These are phyloP conservation scores for Eurypyga helias DNA, from an alignment of 2,113 vertebrate genomes.

Conservation along the genomic window DNA sequence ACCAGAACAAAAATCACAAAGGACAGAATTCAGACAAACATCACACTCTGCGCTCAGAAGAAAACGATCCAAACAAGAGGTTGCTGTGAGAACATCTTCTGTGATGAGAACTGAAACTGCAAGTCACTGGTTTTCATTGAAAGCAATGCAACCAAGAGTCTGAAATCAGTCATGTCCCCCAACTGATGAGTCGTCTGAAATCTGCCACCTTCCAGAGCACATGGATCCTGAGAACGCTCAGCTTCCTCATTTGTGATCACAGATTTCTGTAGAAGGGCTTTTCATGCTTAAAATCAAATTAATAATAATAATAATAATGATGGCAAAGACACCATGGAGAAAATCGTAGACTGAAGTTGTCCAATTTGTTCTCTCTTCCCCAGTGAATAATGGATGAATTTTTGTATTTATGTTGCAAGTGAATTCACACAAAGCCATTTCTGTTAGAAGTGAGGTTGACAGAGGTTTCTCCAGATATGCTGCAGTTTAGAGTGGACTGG, in stretches of 20 bases:
- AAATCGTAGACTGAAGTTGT: background rate
- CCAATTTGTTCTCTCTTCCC: background rate
- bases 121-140: constrained; percentile 69
- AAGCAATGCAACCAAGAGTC: constrained; percentile 61
- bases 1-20: background rate
- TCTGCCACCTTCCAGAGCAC: constrained; percentile 9
- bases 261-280: background rate
- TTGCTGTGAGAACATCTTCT: constrained; percentile 54
- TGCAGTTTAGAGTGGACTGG: background rate
- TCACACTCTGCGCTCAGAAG: background rate
- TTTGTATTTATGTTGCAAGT: background rate
- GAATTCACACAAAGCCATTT: background rate
- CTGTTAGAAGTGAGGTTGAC: background rate
- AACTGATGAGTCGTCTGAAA: constrained; percentile 54
- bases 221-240: constrained; percentile 28
- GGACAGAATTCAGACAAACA: background rate
- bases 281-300: background rate
- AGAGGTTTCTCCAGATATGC: background rate
- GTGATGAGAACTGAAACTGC: constrained; percentile 70
- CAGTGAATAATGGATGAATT: background rate
- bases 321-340: background rate
- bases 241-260: background rate
- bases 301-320: background rate
- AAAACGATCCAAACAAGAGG: constrained; percentile 43
- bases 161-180: constrained; percentile 68